Percentiles rank a stretch among this genome's conserved stretches.
Conservation (phyloP, 2,797 vertebrate species). For the Mastacembelus armatus region DNA sequence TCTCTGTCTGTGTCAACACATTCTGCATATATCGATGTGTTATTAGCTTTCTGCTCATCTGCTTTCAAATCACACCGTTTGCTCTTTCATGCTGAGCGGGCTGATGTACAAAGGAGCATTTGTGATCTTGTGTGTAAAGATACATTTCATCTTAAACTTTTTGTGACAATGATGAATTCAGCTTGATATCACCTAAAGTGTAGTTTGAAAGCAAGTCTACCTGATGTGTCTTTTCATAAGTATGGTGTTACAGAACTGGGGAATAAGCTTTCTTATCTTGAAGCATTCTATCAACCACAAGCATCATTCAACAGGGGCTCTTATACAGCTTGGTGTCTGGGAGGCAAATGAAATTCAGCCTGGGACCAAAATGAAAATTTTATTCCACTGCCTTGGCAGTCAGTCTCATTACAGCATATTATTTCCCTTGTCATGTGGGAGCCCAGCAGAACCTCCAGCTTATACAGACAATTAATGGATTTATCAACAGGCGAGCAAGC, state of each 20-base stretch:
- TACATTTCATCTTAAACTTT: not conserved
- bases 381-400: constrained; percentile 35
- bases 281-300: constrained; percentile 25
- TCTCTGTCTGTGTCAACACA: constrained; percentile 10
- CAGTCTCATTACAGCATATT: constrained; percentile 59
- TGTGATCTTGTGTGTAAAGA: not conserved
- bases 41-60: constrained; percentile 19
- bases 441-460: constrained; percentile 29
- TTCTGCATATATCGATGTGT: not conserved
- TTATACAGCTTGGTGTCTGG: constrained; percentile 28
- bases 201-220: constrained; percentile 1
- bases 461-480: constrained; percentile 45
- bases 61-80: constrained; percentile 6
- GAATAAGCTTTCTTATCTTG: constrained; percentile 17
- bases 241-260: constrained; percentile 6
- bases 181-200: constrained; percentile 1
- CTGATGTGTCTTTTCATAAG: not conserved
- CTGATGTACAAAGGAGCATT: not conserved
- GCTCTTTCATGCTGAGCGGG: not conserved
- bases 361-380: constrained; percentile 46
- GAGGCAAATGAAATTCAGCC: constrained; percentile 41
- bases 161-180: constrained; percentile 11
- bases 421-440: constrained; percentile 46
- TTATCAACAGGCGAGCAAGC: constrained; percentile 39
- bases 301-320: constrained; percentile 19